Base-by-base conservation (phyloP, 2,797 vertebrate genomes). In the Valencia hispanica region DNA sequence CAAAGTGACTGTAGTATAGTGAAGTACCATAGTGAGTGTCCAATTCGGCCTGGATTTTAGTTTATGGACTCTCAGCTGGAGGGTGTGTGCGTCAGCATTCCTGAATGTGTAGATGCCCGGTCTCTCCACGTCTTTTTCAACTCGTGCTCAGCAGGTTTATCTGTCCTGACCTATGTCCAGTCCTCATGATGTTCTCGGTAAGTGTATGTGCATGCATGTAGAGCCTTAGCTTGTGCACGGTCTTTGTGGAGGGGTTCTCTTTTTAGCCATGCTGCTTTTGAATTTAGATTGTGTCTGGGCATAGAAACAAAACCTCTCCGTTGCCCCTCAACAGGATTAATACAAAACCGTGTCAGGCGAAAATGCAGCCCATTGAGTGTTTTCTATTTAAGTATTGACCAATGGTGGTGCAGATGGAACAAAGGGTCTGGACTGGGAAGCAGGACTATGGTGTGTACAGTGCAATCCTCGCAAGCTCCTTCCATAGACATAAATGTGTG, bases 281-380 rank as follows among this genome's bases (percentile, higher is more conserved):
- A 94, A 90, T 87, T 51, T 89, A 90, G 91, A 90, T 93, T 91
- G 88, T 90, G 91, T 83, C 87, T 45, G 88, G 85, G 87, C 91
- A 91, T 92, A 91, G 91, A 93, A 94, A 94, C 89, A 92, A 91
- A 92, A 93, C 27, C 92, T 94, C 93, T 94, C 91, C 91, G 92
- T 92, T 94, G 89, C 84, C 79, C 85, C 82, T 92, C 91, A 94
- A 93, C 89, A 84, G 91, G 86, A 86, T 91, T 92, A 93, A 92
- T 94, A 94, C 92, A 94, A 94, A 95, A 93, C 91, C 81, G 72
- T 93, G 93, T 94, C 91, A 93, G 93, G 87, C 92, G 88, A 94
- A 92, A 91, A 92, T 93, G 93, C 93, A 94, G 92, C 89, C 91
- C 90, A 39, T 89, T 79, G 89, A 94, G 92, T 95, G 93, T 93